These are phyloP conservation scores for Rattus rattus DNA, from an alignment of 2,113 vertebrate species.

Conservation along the genomic window DNA sequence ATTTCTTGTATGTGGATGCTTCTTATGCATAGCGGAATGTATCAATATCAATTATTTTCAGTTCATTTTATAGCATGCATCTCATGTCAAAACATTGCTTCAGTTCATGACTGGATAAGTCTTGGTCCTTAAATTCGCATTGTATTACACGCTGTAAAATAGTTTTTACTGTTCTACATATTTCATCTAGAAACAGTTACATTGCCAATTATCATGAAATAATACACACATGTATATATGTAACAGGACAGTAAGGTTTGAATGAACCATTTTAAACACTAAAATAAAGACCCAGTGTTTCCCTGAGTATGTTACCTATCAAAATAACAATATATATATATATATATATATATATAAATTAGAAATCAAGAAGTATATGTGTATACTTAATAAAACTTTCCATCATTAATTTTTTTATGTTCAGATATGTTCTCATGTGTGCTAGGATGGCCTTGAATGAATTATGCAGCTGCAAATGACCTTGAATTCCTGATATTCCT, in stretches of 20 bases:
- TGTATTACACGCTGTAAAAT: neutral
- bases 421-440: neutral
- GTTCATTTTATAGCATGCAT: neutral
- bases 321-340: neutral
- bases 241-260: neutral
- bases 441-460: neutral
- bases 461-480: no score
- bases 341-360: constrained; percentile 6
- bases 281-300: neutral
- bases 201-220: neutral
- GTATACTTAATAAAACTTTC: neutral
- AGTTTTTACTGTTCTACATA: neutral
- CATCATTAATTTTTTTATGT: neutral
- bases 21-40: constrained; percentile 18
- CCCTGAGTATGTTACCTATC: neutral
- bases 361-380: neutral
- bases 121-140: neutral
- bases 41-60: neutral
- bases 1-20: neutral
- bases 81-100: neutral
- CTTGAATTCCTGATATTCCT: neutral
- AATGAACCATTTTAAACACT: neutral
- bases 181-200: neutral
- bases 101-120: neutral
- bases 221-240: neutral